phyloP scores from a whole-genome alignment of 1,140 invertebrate genomes.

The Diabrotica virgifera region DNA sequence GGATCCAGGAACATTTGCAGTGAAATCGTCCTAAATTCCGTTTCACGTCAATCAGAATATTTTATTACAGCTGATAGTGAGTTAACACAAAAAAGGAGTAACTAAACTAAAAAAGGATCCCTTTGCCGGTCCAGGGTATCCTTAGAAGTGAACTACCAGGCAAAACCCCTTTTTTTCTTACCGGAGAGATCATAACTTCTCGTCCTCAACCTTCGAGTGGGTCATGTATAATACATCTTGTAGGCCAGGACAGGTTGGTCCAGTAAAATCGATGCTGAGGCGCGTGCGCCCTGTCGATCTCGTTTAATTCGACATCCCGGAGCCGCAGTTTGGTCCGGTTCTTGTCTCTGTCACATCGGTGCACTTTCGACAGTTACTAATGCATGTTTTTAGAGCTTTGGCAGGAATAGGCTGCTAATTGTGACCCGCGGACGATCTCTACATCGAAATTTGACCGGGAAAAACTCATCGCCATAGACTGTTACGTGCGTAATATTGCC shows the following conservation, averaged over 20 bases:
- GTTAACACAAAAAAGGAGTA: slow-evolving; percentile 2
- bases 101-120: not conserved
- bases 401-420: not conserved
- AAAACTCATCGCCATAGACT: not conserved
- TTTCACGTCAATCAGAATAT: slow-evolving; percentile 6
- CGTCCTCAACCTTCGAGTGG: slow-evolving; percentile 30
- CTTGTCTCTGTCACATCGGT: slow-evolving; percentile 17
- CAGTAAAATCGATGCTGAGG: slow-evolving; percentile 36
- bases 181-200: slow-evolving; percentile 26
- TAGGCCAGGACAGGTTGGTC: slow-evolving; percentile 36
- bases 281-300: slow-evolving; percentile 30
- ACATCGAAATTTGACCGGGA: not conserved
- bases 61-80: slow-evolving; percentile 10
- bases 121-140: not conserved
- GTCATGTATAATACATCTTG: slow-evolving; percentile 40
- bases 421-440: not conserved
- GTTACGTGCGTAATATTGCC: not conserved
- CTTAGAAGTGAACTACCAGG: slow-evolving; percentile 1
- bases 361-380: not conserved
- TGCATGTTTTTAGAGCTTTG: slow-evolving; percentile 8
- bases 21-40: slow-evolving; percentile 1
- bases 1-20: not conserved
- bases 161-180: slow-evolving; percentile 10
- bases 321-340: slow-evolving; percentile 34
- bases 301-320: slow-evolving; percentile 33